Evolutionary conservation across 2,888 invertebrate species (phyloP).

Genomic region (Drosophila atripex): DNA sequence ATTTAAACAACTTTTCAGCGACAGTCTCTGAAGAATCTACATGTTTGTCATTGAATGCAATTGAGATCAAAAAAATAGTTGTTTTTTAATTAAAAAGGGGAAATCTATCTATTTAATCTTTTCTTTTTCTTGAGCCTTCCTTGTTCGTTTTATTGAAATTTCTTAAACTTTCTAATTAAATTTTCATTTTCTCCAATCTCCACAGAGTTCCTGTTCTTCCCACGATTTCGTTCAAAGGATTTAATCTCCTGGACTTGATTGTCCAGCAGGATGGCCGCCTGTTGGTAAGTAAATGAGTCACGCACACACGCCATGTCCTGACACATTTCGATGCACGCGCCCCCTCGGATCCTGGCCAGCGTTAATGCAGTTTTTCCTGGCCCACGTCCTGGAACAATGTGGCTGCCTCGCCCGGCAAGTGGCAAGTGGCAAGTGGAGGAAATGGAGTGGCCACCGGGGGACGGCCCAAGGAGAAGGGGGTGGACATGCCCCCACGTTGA

Average conservation of each 20-base stretch:
- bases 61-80: neutral
- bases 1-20: slow-evolving; percentile 47
- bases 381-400: slow-evolving; percentile 8
- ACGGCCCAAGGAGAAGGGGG: neutral
- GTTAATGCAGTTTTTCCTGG: slow-evolving; percentile 53
- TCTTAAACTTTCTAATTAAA: neutral
- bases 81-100: too few relatives aligned
- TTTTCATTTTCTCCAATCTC: neutral
- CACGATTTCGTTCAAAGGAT: neutral
- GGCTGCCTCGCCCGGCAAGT: neutral
- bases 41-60: neutral
- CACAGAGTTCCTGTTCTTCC: neutral
- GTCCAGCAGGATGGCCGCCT: neutral
- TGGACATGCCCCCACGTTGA: slow-evolving; percentile 47
- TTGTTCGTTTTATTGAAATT: too few relatives aligned
- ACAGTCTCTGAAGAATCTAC: slow-evolving; percentile 5
- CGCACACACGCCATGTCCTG: slow-evolving; percentile 59
- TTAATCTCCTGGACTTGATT: slow-evolving; percentile 5
- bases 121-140: too few relatives aligned
- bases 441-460: slow-evolving; percentile 2
- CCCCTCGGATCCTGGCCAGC: slow-evolving; percentile 34
- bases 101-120: too few relatives aligned
- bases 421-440: neutral
- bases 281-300: slow-evolving; percentile 57
- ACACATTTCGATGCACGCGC: slow-evolving; percentile 34